Evolutionary conservation across 2,888 invertebrate genomes (phyloP), one percentile per base, ranked within the genome.

Genomic region (Eudasyphora cyanicolor): DNA sequence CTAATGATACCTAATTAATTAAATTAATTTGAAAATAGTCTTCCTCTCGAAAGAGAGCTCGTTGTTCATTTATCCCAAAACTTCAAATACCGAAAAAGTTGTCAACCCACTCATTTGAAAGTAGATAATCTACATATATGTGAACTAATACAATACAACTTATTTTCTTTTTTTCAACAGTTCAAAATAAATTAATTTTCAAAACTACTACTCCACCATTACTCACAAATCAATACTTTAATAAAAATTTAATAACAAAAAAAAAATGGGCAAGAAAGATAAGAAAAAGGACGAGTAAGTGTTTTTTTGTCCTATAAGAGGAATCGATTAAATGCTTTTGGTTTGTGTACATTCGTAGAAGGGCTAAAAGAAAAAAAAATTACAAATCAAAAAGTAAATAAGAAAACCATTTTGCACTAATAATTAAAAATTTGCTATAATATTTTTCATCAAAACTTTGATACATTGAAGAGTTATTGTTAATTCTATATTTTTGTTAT

Each of bases 231-330:
- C n/a, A n/a, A n/a, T 21, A 64, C 10, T 64, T 38, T 19, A 24
- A 32, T 14, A 38, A 24, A 76, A 71, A 32, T 69, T 24, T 17
- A 64, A 76, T n/a, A 38, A 51, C 42, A 21, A 74, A 70, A 24
- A 70, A 73, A 86, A 29, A 85, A 90, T 90, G 90, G 90, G 90
- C 88, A 91, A 90, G 85, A 90, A 90, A 90, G 90, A 90, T 86
- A 90, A 90, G 82, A 90, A 90, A 82, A 90, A 91, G 87, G 90
- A 90, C 87, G 87, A 87, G 90, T 90, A 90, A 91, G 90, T 90
- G 69, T 84, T 83, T 82, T 76, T 88, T 89, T 88, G 86, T 84
- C 82, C 24, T 71, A 73, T 17, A 78, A 62, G 79, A 74, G 51
- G 67, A 35, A 35, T 64, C 21, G 17, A 64, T 57, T 60, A n/a